Evolutionary conservation across 2,888 invertebrate species (phyloP).

Genomic region (Herminia tarsipennalis): DNA sequence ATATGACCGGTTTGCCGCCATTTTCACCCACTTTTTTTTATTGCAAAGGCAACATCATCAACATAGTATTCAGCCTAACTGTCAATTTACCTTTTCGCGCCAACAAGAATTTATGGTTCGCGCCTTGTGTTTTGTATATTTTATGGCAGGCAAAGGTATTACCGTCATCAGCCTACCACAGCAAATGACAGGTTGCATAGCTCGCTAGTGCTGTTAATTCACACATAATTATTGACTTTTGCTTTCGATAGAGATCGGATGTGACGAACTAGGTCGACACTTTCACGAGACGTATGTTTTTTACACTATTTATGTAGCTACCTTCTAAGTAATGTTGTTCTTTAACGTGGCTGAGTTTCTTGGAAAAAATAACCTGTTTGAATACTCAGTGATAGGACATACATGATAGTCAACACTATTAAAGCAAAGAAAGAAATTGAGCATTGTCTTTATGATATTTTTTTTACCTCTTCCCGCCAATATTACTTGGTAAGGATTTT

Average conservation of each 20-base stretch:
- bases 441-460: too few relatives aligned
- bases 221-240: conserved; percentile 56
- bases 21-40: too few relatives aligned
- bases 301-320: conserved; percentile 21
- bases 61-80: neutral
- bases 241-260: conserved; percentile 63
- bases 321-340: neutral
- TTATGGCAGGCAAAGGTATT: neutral
- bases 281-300: conserved; percentile 54
- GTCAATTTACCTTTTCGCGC: neutral
- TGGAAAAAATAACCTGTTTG: neutral
- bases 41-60: too few relatives aligned
- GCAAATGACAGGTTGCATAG: conserved; percentile 31
- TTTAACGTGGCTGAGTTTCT: neutral
- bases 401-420: too few relatives aligned
- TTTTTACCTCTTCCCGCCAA: too few relatives aligned
- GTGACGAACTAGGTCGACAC: conserved; percentile 54
- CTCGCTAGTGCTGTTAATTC: conserved; percentile 33
- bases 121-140: neutral
- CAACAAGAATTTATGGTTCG: neutral
- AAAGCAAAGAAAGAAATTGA: too few relatives aligned
- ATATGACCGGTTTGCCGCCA: too few relatives aligned
- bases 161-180: neutral
- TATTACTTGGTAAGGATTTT: too few relatives aligned
- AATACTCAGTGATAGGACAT: too few relatives aligned